Evolutionary conservation across 2,797 vertebrate genomes (phyloP).

Genomic region (Tadarida brasiliensis): DNA sequence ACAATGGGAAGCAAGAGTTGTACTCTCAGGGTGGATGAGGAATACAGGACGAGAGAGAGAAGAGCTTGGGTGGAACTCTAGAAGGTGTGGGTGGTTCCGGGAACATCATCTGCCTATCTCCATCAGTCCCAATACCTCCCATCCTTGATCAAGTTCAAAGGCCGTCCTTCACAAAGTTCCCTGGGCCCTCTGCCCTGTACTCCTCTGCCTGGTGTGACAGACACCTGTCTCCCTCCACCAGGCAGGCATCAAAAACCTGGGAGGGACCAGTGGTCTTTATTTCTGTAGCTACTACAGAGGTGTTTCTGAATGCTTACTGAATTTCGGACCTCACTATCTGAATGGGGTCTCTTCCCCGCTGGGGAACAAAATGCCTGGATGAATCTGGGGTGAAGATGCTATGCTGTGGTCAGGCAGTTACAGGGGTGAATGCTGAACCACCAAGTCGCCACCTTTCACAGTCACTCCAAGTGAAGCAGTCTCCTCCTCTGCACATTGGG

Average conservation of each 20-base stretch:
- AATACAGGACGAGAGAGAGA: constrained; percentile 49
- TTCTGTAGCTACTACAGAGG: not conserved
- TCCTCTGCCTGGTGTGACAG: not conserved
- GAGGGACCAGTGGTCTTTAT: not conserved
- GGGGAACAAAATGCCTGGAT: rapidly evolving
- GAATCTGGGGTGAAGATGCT: not conserved
- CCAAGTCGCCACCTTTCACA: constrained; percentile 58
- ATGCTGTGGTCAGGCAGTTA: not conserved
- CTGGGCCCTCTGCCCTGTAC: too few relatives aligned
- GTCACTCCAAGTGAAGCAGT: constrained; percentile 83
- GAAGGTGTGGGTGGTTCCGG: not conserved
- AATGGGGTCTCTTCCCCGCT: not conserved
- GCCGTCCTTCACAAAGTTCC: not conserved
- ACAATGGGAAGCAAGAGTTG: not conserved
- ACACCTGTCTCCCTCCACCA: not conserved
- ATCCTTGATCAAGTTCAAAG: not conserved
- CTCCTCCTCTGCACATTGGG: constrained; percentile 1
- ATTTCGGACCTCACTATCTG: rapidly evolving
- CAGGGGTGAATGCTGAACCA: not conserved
- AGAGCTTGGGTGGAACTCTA: not conserved
- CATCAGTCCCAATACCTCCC: not conserved
- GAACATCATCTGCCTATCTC: not conserved
- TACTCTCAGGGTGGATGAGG: not conserved
- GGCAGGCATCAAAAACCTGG: not conserved
- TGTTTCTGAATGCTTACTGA: not conserved